Conservation (phyloP, 1,140 invertebrate genomes). For the Drosophila ficusphila region DNA sequence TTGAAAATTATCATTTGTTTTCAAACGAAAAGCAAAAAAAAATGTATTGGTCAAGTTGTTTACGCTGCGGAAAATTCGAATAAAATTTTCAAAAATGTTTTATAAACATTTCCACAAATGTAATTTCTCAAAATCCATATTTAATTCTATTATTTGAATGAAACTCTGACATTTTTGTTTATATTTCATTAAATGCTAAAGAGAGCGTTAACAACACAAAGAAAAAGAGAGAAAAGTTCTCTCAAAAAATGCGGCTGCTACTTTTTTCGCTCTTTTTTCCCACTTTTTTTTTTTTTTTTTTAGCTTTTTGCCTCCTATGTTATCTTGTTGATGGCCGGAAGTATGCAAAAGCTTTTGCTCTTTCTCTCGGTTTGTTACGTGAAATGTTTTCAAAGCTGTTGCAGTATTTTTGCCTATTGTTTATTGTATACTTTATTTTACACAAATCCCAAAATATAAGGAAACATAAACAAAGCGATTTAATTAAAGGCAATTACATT, state of each 20-base stretch:
- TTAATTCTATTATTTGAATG: not conserved
- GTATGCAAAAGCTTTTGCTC: slow-evolving; percentile 40
- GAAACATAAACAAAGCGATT: slow-evolving; percentile 12
- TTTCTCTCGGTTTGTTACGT: slow-evolving; percentile 48
- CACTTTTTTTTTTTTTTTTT: slow-evolving; percentile 8
- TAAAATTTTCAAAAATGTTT: not conserved
- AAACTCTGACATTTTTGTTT: slow-evolving; percentile 63
- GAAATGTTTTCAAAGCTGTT: slow-evolving; percentile 60
- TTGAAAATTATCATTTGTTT: too few relatives aligned
- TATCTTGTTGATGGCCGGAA: slow-evolving; percentile 50
- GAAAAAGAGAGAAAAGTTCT: slow-evolving; percentile 22
- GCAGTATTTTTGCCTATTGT: slow-evolving; percentile 27
- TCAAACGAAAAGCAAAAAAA: too few relatives aligned
- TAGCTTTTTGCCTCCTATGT: slow-evolving; percentile 26
- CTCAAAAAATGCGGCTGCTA: slow-evolving; percentile 65
- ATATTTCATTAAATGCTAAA: slow-evolving; percentile 47
- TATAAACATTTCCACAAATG: not conserved
- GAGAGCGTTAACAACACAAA: not conserved
- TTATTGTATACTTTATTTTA: slow-evolving; percentile 35
- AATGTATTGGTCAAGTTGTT: too few relatives aligned
- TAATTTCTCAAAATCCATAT: not conserved
- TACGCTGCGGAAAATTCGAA: too few relatives aligned
- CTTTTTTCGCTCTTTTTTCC: slow-evolving; percentile 13
- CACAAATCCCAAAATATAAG: not conserved
- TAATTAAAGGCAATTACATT: slow-evolving; percentile 26